Base-by-base conservation (phyloP, 2,113 vertebrate genomes). In the Scortum barcoo region DNA sequence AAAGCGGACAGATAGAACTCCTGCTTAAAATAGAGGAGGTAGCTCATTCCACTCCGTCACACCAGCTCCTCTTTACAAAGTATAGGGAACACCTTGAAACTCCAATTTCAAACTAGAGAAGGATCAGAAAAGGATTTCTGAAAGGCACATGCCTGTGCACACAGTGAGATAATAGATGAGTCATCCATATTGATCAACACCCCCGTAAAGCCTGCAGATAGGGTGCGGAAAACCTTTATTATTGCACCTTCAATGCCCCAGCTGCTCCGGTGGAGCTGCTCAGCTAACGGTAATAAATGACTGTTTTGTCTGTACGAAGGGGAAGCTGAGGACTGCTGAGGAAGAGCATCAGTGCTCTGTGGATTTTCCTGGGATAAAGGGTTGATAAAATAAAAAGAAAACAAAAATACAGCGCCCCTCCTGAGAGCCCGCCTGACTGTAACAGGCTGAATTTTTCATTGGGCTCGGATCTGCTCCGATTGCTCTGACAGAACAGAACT, bases 381-480 rank as follows among this genome's bases (percentile, higher is more conserved):
- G 11, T 36, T 50, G 40, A 83, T 42, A 46, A 65, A 1, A 72
- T 28, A 66, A 75, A 66, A 76, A 58, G 19, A 81, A 63, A 63
- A 60, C 51, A 57, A 51, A 46, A 63, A 53, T 26, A 33, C 24
- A 54, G 0, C 2, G 6, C n/a, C 54, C 12, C 50, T 54, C 60
- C 66, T 7, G 38, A 73, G 40, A 87, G 53, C 38, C 13, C 4
- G 26, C 11, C 58, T 61, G 72, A 78, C 85, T 88, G 83, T 71
- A 68, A 78, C 10, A 1, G 36, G 66, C 54, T 85, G 44, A 93
- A 94, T 93, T 90, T 90, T 93, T 92, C 46, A 94, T 90, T 30
- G 28, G 56, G 28, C 56, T 57, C 28, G 75, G 78, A 82, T 69
- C 69, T 40, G 63, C 76, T 68, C 8, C 2, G 54, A 62, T 14